A percentile compares a stretch with the other conserved stretches of the same genome.
Evolutionary conservation across 2,888 invertebrate species (phyloP).

Genomic region (Hydrotaea diabolus): DNA sequence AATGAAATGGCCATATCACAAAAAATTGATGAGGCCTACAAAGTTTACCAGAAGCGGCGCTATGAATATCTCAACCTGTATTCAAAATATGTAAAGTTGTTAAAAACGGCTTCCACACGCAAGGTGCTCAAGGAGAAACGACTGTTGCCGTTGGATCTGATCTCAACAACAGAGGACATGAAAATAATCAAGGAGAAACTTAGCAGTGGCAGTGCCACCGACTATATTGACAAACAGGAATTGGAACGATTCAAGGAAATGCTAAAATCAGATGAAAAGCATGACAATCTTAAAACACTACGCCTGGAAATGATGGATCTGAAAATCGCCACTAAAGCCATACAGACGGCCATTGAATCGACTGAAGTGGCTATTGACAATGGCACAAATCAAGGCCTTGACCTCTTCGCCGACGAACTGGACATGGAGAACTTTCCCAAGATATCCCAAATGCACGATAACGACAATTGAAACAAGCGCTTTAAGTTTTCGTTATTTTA

Average conservation of each 20-base stretch:
- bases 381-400: constrained; percentile 71
- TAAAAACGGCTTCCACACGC: constrained; percentile 68
- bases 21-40: constrained; percentile 74
- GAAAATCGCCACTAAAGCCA: constrained; percentile 69
- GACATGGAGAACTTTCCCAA: constrained; percentile 52
- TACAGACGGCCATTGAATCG: constrained; percentile 69
- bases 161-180: constrained; percentile 51
- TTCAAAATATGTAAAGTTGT: constrained; percentile 67
- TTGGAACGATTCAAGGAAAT: constrained; percentile 59
- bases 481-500: background rate
- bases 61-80: constrained; percentile 72
- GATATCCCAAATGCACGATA: constrained; percentile 14
- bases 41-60: constrained; percentile 71
- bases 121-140: constrained; percentile 61
- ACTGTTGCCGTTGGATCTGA: constrained; percentile 55
- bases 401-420: constrained; percentile 71
- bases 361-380: constrained; percentile 73
- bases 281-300: constrained; percentile 61
- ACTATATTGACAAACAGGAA: constrained; percentile 64
- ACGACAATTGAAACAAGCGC: constrained; percentile 26
- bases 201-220: constrained; percentile 67
- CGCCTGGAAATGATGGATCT: constrained; percentile 69
- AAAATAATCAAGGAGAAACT: constrained; percentile 64
- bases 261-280: constrained; percentile 53
- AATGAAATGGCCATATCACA: constrained; percentile 71